Evolutionary conservation across 2,113 vertebrate genomes (phyloP), one percentile per base, ranked within the genome.

Genomic region (Cyanocitta stelleri): DNA sequence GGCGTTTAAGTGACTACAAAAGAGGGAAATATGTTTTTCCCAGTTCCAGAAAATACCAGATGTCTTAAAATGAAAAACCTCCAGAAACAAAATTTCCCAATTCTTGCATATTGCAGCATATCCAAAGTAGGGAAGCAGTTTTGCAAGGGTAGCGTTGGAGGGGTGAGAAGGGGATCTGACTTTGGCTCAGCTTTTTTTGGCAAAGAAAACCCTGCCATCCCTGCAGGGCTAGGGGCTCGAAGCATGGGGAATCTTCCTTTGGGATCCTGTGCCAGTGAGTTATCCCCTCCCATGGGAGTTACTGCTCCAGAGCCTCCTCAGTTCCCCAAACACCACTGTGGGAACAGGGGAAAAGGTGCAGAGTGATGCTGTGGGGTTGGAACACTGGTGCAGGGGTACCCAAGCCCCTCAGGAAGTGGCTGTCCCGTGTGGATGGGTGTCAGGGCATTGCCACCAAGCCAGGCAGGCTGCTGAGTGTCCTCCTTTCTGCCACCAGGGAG

Each of bases 341-440:
- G 55, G 59, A 7, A 39, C 27, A 7, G 6, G 16, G 3, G 9
- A 6, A 18, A 75, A 68, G n/a, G 44, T 6, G 9, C 30, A 11
- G 61, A 26, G 44, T 2, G 59, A 18, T 48, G 63, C 44, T 11
- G 1, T 39, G 73, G 68, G 59, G 68, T 51, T 80, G 85, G 76
- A 54, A 26, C 3, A 1, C 32, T 4, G 39, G 19, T 22, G 73
- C 90, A 75, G 54, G 54, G 49, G 59, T 32, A 27, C 24, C 14
- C 0, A 1, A 43, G 29, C 7, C 27, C 79, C 49, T 37, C n/a
- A 18, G 51, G 33, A 27, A 17, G 48, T 48, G 52, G 19, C 56
- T 13, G 22, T 33, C 21, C 61, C 15, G 0, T 1, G 1, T 0
- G 0, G 49, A 2, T 10, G 37, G 3, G 14, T 44, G 56, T 21